Conservation (phyloP, 2,113 vertebrate species). For the Lepus americanus region DNA sequence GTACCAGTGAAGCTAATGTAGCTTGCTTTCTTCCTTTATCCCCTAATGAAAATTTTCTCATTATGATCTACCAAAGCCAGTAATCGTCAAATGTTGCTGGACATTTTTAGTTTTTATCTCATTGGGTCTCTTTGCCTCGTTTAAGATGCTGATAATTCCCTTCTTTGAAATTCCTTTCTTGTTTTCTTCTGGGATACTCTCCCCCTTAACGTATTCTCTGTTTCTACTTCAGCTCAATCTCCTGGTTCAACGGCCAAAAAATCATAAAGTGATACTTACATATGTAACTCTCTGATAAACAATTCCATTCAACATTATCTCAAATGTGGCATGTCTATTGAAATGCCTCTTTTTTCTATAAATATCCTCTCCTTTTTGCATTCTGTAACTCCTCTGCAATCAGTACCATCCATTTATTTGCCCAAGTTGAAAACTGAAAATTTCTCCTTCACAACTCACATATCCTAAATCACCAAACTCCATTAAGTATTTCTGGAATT, state of each 20-base stretch:
- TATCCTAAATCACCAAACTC: background rate
- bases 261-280: background rate
- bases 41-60: background rate
- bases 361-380: background rate
- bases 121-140: background rate
- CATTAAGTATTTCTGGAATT: conserved; percentile 46
- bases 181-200: background rate
- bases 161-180: conserved; percentile 59
- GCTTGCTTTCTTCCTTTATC: conserved; percentile 30
- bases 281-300: background rate
- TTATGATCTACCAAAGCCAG: background rate
- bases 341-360: background rate
- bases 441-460: conserved; percentile 1
- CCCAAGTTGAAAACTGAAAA: background rate
- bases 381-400: conserved; percentile 26
- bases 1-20: background rate
- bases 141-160: conserved; percentile 1
- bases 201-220: conserved; percentile 15
- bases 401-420: background rate
- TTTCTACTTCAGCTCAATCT: conserved; percentile 22
- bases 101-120: conserved; percentile 40
- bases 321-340: conserved; percentile 5
- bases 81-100: background rate
- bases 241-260: background rate
- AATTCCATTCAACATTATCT: background rate